Evolutionary conservation across 1,140 invertebrate species (phyloP).

Genomic region (Portunus trituberculatus): DNA sequence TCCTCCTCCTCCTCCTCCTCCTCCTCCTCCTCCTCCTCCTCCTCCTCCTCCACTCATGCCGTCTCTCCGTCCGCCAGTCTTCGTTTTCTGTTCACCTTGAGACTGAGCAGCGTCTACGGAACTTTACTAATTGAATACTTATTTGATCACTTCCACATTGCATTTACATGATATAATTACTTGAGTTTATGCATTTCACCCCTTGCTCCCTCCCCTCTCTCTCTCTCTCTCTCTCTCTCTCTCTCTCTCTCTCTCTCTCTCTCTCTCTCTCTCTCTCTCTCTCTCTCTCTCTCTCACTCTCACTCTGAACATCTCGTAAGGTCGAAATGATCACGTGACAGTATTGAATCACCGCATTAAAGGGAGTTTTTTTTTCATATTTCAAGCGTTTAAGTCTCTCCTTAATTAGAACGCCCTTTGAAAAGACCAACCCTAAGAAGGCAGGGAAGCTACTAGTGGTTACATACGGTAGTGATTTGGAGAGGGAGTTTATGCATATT

Average conservation of each 20-base stretch:
- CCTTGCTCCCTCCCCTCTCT: not conserved
- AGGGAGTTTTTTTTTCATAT: not conserved
- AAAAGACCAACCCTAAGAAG: not conserved
- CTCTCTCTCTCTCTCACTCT: slow-evolving; percentile 1
- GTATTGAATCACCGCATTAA: not conserved
- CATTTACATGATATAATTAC: no score
- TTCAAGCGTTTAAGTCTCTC: not conserved
- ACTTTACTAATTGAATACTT: no score
- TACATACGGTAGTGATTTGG: not conserved
- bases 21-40: not conserved
- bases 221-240: not conserved
- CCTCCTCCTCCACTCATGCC: not conserved
- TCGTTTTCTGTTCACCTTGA: not conserved
- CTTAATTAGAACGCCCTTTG: not conserved
- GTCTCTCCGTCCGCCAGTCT: not conserved
- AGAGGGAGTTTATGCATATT: not conserved
- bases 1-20: not conserved
- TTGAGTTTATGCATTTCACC: no score
- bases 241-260: not conserved
- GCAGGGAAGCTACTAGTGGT: not conserved
- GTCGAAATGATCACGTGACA: not conserved
- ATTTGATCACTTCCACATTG: no score
- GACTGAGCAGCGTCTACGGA: not conserved
- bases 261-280: slow-evolving; percentile 11
- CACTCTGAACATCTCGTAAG: not conserved